Base-by-base conservation (phyloP, 2,797 vertebrate species). In the Girardinus metallicus region DNA sequence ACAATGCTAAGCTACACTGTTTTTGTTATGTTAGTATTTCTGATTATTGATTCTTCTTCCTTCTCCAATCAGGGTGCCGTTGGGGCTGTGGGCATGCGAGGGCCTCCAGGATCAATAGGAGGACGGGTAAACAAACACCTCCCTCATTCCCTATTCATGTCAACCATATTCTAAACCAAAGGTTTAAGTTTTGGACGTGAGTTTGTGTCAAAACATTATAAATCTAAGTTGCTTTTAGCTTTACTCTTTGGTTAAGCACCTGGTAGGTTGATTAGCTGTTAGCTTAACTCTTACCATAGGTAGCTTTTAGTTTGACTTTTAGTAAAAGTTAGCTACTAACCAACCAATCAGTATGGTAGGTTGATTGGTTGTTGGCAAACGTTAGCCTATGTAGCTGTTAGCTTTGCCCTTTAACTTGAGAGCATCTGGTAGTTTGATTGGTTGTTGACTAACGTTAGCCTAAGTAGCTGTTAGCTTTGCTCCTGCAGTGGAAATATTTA, bases 11-110 rank as follows among this genome's bases (percentile, higher is more conserved):
- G 39, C 6, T 23, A 66, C 36, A 12, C 3, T 66, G 11, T 13
- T 68, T 10, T 26, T 26, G 21, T n/a, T 13, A 6, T 6, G 39
- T 75, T 12, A 39, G n/a, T 10, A 2, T 82, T 49, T 71, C 18
- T 83, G 12, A 34, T 11, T 8, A 71, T 15, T 76, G 5, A 47
- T 53, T 4, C 78, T 76, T 43, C n/a, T 11, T 78, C 3, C 79
- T 31, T 75, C 87, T 43, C 41, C 41, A n/a, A 16, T 44, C n/a
- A 98, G 97, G 97, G 97, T 23, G 95, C 95, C 41, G 95, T 95
- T 0, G 97, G 97, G 46, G 86, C 84, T 1, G 36, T 88, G 0
- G 97, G 97, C 0, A 95, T 95, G 89, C 95, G 95, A 0, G 97
- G 97, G 70, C 89, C 84, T 66, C 72, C 93, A 0, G 97, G 97